These are phyloP conservation scores for Habropoda laboriosa DNA, from an alignment of 1,140 invertebrate species.

Conservation along the genomic window DNA sequence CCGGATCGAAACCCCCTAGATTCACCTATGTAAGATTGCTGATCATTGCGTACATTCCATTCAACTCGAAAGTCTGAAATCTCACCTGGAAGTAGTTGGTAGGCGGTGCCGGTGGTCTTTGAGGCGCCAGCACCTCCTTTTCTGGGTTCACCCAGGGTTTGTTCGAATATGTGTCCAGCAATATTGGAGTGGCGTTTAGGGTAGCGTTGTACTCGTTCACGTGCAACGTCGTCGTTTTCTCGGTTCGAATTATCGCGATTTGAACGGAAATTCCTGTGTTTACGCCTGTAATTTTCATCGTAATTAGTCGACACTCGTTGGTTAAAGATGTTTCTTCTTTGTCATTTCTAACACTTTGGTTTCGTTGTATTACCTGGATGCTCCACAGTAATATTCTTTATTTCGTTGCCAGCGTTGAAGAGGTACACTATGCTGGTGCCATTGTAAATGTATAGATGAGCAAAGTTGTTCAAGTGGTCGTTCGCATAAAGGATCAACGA, in stretches of 20 bases:
- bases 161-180: conserved; percentile 89
- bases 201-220: conserved; percentile 91
- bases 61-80: neutral
- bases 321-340: no score
- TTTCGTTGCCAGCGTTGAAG: conserved; percentile 91
- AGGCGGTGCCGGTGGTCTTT: conserved; percentile 90
- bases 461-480: conserved; percentile 96
- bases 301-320: no score
- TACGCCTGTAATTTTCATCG: conserved; percentile 80
- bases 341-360: no score
- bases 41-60: conserved; percentile 37
- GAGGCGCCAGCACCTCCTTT: conserved; percentile 91
- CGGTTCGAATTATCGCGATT: conserved; percentile 89
- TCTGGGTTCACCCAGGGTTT: conserved; percentile 93
- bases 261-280: conserved; percentile 92
- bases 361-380: conserved; percentile 81
- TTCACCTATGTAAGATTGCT: conserved; percentile 83
- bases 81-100: conserved; percentile 90
- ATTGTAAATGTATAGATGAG: conserved; percentile 92
- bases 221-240: conserved; percentile 89
- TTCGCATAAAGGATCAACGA: conserved; percentile 94
- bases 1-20: conserved; percentile 91
- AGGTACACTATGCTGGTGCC: conserved; percentile 89
- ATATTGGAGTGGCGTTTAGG: conserved; percentile 85
- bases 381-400: conserved; percentile 89